Evolutionary conservation across 2,797 vertebrate species (phyloP).

Genomic region (Basileuterus tristriatus): DNA sequence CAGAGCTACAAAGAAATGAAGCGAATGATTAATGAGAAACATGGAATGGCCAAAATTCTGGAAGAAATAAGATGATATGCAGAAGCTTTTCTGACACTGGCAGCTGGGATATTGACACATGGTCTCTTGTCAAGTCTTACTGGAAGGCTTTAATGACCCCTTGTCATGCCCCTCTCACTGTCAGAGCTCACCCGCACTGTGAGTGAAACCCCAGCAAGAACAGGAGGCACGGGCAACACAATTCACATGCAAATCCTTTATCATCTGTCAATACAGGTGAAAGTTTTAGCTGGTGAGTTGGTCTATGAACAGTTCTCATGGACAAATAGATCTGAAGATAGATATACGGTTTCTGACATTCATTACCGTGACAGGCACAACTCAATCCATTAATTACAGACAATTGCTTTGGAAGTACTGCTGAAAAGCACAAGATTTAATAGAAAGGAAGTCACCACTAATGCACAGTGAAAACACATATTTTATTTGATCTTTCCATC

Average conservation of each 20-base stretch:
- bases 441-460: neutral
- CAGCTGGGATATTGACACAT: neutral
- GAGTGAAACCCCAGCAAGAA: neutral
- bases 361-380: neutral
- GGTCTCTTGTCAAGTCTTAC: neutral
- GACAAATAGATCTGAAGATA: neutral
- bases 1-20: neutral
- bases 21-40: neutral
- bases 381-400: neutral
- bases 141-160: neutral
- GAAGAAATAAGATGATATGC: neutral
- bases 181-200: neutral
- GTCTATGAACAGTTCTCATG: neutral
- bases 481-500: neutral
- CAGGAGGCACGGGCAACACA: neutral
- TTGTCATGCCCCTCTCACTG: neutral
- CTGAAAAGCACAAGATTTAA: neutral
- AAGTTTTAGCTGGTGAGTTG: neutral
- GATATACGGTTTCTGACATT: neutral
- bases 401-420: neutral
- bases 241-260: neutral
- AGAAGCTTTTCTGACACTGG: neutral
- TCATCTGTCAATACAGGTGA: neutral
- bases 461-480: neutral
- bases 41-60: neutral